Conservation (phyloP, 2,113 vertebrate genomes). For the Toxotes jaculatrix region DNA sequence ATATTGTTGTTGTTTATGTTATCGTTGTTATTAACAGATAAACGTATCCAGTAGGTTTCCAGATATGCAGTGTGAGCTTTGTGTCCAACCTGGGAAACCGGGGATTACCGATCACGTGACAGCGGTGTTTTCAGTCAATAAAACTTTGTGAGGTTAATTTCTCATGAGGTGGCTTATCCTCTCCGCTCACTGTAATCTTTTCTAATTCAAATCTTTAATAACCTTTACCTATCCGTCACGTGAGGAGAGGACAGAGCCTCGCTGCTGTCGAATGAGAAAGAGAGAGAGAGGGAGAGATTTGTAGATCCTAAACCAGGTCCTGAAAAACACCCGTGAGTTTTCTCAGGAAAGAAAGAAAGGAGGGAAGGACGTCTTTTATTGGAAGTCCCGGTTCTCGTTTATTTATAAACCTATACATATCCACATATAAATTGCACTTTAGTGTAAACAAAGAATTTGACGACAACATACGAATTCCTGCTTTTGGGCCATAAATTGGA, state of each 20-base stretch:
- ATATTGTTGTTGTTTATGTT: neutral
- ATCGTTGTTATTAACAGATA: neutral
- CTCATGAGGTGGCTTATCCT: slow-evolving; percentile 74
- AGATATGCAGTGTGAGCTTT: slow-evolving; percentile 14
- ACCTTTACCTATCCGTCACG: slow-evolving; percentile 67
- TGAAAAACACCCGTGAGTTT: neutral
- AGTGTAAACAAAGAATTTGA: slow-evolving; percentile 91
- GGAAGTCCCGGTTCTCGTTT: slow-evolving; percentile 87
- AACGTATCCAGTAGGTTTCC: neutral
- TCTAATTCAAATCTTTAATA: slow-evolving; percentile 76
- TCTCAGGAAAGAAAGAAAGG: neutral
- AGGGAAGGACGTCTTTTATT: slow-evolving; percentile 30
- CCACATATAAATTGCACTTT: slow-evolving; percentile 88
- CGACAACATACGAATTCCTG: slow-evolving; percentile 79
- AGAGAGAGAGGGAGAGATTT: neutral
- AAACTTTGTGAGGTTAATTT: slow-evolving; percentile 66
- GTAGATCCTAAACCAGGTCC: neutral
- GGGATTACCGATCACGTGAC: slow-evolving; percentile 61
- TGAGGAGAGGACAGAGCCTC: slow-evolving; percentile 40
- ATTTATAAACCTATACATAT: slow-evolving; percentile 95
- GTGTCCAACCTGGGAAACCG: slow-evolving; percentile 13
- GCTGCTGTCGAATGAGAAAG: slow-evolving; percentile 16
- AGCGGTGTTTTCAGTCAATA: slow-evolving; percentile 54
- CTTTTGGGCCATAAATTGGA: slow-evolving; percentile 70
- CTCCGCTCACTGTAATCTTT: slow-evolving; percentile 72